phyloP scores from a whole-genome alignment of 35 echinoderm and acorn worm genomes.

The Ophioderma brevispina region DNA sequence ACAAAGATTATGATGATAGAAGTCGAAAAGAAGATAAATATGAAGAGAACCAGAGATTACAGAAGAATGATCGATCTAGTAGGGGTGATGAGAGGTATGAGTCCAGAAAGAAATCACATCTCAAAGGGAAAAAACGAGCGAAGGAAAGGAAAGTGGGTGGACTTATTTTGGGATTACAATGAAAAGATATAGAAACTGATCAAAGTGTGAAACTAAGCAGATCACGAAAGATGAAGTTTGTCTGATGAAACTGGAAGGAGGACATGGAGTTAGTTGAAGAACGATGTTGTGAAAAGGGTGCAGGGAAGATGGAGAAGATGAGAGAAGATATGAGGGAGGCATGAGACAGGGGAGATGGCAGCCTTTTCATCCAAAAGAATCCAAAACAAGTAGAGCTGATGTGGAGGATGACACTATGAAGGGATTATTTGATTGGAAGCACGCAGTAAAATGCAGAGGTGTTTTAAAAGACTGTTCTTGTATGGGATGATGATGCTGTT shows the following conservation, averaged over 20 bases:
- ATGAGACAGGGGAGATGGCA: too few relatives aligned
- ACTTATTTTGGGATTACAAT: conserved; percentile 63
- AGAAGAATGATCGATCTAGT: background rate
- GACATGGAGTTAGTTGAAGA: background rate
- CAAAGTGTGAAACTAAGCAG: background rate
- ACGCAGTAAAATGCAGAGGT: conserved; percentile 36
- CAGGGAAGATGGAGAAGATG: background rate
- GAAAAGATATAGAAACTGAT: conserved; percentile 36
- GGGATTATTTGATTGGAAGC: conserved; percentile 68
- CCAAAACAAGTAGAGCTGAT: background rate
- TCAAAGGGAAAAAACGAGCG: background rate
- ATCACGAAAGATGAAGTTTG: background rate
- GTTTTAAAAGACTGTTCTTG: conserved; percentile 73
- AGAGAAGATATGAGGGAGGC: background rate
- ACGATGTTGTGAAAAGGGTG: background rate
- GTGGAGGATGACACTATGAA: background rate
- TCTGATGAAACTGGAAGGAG: background rate
- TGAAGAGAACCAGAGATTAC: too few relatives aligned
- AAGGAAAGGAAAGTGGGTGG: conserved; percentile 25
- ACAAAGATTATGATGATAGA: background rate
- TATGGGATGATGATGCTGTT: conserved; percentile 47
- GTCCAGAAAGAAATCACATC: background rate
- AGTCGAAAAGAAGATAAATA: background rate
- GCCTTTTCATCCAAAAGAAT: background rate
- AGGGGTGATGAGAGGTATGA: background rate